Conservation (phyloP, 2,797 vertebrate species). For the Labroides dimidiatus region DNA sequence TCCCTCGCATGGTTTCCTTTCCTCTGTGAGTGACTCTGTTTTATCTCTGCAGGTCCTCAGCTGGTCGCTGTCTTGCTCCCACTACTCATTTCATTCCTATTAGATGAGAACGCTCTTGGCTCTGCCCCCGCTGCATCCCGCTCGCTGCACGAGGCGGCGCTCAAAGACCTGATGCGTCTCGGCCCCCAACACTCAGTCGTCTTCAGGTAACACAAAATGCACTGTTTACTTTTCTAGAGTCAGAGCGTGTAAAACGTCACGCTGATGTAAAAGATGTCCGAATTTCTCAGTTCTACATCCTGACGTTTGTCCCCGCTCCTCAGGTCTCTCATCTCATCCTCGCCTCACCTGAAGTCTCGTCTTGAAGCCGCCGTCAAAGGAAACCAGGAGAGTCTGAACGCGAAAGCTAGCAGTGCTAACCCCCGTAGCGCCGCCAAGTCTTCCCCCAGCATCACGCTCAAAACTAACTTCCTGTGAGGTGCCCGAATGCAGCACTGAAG, state of each 20-base stretch:
- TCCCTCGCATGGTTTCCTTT: too few species aligned
- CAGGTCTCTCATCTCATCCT: constrained; percentile 86
- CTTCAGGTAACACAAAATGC: constrained; percentile 76
- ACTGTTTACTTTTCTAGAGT: not conserved
- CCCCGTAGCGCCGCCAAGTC: constrained; percentile 79
- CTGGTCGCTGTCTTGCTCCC: constrained; percentile 88
- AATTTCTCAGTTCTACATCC: too few species aligned
- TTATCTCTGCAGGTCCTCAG: constrained; percentile 80
- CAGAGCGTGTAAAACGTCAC: too few species aligned
- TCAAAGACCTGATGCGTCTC: constrained; percentile 91
- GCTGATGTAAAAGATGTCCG: too few species aligned
- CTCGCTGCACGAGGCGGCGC: constrained; percentile 89
- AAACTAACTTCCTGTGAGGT: constrained; percentile 85
- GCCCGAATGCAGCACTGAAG: too few species aligned
- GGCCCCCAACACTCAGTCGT: constrained; percentile 88
- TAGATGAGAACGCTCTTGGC: constrained; percentile 91
- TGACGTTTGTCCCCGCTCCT: too few species aligned
- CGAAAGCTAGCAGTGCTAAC: constrained; percentile 76
- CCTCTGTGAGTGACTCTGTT: not conserved
- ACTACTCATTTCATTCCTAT: constrained; percentile 91
- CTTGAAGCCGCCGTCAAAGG: constrained; percentile 91
- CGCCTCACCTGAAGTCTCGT: constrained; percentile 89
- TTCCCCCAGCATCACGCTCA: constrained; percentile 91
- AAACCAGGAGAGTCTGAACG: constrained; percentile 88
- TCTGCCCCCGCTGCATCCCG: constrained; percentile 84